Percentiles rank a stretch among this genome's conserved stretches.
phyloP scores from a whole-genome alignment of 2,113 vertebrate species.

The Monarcha castaneiventris region DNA sequence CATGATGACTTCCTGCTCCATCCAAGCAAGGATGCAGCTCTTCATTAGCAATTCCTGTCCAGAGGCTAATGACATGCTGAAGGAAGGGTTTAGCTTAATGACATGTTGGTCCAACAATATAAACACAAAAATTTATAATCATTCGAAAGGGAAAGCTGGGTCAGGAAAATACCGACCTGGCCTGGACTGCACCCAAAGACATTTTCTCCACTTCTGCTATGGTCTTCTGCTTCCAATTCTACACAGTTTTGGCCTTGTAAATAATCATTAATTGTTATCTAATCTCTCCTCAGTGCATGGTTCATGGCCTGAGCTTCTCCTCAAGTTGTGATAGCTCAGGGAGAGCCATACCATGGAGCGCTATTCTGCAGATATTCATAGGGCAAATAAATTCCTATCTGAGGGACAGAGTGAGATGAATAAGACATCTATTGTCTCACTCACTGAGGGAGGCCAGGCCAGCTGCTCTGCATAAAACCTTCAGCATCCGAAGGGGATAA shows the following conservation, averaged over 20 bases:
- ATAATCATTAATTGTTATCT: not conserved
- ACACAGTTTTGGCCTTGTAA: not conserved
- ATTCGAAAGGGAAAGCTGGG: not conserved
- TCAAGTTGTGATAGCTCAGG: not conserved
- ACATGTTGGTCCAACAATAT: not conserved
- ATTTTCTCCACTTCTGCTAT: not conserved
- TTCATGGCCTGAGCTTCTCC: not conserved
- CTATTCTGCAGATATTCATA: not conserved
- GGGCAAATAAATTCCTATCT: not conserved
- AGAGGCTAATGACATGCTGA: not conserved
- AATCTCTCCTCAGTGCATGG: not conserved
- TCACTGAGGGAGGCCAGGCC: not conserved
- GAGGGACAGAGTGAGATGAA: not conserved
- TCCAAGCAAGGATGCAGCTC: not conserved
- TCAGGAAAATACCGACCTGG: not conserved
- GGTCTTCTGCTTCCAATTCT: not conserved
- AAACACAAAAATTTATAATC: not conserved
- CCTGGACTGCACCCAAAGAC: not conserved
- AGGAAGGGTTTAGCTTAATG: not conserved
- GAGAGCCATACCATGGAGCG: not conserved
- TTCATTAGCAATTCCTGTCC: not conserved
- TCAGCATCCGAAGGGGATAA: not conserved
- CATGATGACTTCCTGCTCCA: accelerated
- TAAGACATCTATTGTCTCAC: not conserved
- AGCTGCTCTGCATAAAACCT: constrained; percentile 4